Percentiles rank a stretch among this genome's conserved stretches.
Evolutionary conservation across 2,888 invertebrate genomes (phyloP).

Genomic region (Tetramorium bicarinatum): DNA sequence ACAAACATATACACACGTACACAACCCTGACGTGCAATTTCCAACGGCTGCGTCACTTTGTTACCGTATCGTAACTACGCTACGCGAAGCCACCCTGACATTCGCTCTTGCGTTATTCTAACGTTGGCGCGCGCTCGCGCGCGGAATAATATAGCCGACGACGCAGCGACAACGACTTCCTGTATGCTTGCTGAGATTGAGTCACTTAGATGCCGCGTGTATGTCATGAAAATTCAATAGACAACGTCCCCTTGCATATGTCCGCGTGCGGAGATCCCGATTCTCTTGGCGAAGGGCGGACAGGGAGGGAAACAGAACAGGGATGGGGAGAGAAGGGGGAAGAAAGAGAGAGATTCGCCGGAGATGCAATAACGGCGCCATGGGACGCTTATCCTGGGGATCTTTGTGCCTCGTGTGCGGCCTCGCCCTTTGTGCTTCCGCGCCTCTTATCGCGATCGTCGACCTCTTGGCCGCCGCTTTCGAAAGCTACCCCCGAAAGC

Average conservation of each 20-base stretch:
- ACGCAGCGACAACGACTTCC: conserved; percentile 59
- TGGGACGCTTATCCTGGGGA: conserved; percentile 77
- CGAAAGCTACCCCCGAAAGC: conserved; percentile 71
- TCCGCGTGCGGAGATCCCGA: conserved; percentile 39
- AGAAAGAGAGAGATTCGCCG: conserved; percentile 62
- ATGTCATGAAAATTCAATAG: conserved; percentile 80
- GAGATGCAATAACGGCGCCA: conserved; percentile 75
- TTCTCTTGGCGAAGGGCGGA: not conserved
- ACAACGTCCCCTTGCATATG: conserved; percentile 73
- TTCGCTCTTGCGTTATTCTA: conserved; percentile 23
- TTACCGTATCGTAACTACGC: conserved; percentile 54
- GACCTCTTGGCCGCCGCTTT: conserved; percentile 74
- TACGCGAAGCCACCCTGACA: conserved; percentile 32
- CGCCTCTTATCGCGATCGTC: conserved; percentile 75
- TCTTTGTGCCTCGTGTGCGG: conserved; percentile 77
- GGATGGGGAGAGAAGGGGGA: conserved; percentile 15
- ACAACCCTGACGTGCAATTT: not conserved
- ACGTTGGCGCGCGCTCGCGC: not conserved
- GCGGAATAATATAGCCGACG: conserved; percentile 52
- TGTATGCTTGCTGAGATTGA: conserved; percentile 74
- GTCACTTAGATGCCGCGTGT: conserved; percentile 74
- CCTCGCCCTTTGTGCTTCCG: conserved; percentile 75
- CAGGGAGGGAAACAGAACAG: conserved; percentile 27
- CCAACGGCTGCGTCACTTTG: conserved; percentile 40
- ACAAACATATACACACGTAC: not conserved